phyloP scores from a whole-genome alignment of 2,113 vertebrate genomes.

The Nesoenas mayeri region DNA sequence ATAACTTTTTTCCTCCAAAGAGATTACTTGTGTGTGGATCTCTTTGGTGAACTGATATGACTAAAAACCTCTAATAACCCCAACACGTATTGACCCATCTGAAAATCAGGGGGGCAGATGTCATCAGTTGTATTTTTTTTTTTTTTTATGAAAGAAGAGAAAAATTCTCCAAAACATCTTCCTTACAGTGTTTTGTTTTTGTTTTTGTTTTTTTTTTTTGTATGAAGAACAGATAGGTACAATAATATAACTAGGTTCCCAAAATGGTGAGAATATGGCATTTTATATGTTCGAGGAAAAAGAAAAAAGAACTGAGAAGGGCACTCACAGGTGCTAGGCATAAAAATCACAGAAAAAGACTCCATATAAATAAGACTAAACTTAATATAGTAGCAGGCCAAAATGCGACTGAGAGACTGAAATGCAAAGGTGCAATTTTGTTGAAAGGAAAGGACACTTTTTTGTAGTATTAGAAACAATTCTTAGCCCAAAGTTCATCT shows the following conservation, averaged over 20 bases:
- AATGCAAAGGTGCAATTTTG: neutral
- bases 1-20: neutral
- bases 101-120: neutral
- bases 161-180: neutral
- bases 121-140: neutral
- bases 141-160: neutral
- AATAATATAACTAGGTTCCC: neutral
- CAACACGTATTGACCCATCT: neutral
- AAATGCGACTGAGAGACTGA: neutral
- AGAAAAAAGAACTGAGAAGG: neutral
- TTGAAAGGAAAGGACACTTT: fast-evolving
- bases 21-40: neutral
- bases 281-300: neutral
- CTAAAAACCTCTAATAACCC: neutral
- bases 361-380: neutral
- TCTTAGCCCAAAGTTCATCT: neutral
- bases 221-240: neutral
- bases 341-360: neutral
- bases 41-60: neutral
- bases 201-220: neutral
- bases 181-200: neutral
- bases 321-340: neutral
- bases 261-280: neutral
- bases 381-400: neutral
- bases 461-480: neutral